Evolutionary conservation across 2,888 invertebrate genomes (phyloP).

Genomic region (Atethmia centrago): DNA sequence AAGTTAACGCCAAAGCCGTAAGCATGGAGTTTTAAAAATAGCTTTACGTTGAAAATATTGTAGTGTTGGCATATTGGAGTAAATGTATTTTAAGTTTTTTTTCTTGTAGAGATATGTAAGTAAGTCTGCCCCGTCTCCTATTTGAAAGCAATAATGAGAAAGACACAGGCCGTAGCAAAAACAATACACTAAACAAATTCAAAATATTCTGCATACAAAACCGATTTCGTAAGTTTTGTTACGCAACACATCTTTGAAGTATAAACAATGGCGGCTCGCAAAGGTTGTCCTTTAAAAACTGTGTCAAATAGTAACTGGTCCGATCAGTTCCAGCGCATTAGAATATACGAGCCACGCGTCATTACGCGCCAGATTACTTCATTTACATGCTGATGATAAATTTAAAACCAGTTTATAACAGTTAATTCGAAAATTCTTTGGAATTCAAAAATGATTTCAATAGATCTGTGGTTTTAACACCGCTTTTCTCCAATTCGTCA

Average conservation of each 20-base stretch:
- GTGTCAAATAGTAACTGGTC: conserved; percentile 82
- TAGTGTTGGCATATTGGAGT: neutral
- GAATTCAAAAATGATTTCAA: neutral
- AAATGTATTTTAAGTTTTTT: neutral
- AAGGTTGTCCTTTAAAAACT: conserved; percentile 85
- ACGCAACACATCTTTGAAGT: conserved; percentile 70
- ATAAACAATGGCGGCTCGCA: conserved; percentile 82
- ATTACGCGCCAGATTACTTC: conserved; percentile 28
- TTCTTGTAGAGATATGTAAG: conserved; percentile 6
- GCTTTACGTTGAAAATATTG: conserved; percentile 1
- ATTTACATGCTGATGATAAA: conserved; percentile 26
- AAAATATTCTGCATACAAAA: conserved; percentile 60
- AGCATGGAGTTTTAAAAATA: conserved; percentile 9
- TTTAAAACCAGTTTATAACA: neutral
- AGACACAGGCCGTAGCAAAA: conserved; percentile 22
- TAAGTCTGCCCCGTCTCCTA: conserved; percentile 1
- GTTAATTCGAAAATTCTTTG: conserved; percentile 4
- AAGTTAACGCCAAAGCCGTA: neutral
- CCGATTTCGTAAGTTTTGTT: conserved; percentile 74
- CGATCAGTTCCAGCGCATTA: conserved; percentile 66
- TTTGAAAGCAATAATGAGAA: conserved; percentile 6
- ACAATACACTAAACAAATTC: conserved; percentile 50
- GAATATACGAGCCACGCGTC: conserved; percentile 43
- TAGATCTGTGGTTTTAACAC: neutral
- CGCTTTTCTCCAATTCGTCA: neutral